Percentiles rank a stretch among this genome's conserved stretches.
Conservation (phyloP, 1,140 invertebrate species). For the Mercenaria mercenaria region DNA sequence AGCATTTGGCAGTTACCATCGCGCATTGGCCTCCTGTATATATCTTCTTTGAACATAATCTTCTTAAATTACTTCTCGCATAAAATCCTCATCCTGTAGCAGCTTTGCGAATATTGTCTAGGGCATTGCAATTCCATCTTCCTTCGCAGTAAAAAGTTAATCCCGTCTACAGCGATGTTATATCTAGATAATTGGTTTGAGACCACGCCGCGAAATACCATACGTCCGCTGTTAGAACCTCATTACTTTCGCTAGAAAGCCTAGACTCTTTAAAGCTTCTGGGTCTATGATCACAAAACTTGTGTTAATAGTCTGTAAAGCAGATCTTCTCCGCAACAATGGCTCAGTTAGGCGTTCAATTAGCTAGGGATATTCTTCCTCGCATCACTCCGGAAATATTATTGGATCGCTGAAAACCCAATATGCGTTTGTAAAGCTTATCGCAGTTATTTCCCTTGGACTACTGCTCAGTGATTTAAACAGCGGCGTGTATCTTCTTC, state of each 20-base stretch:
- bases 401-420: background rate
- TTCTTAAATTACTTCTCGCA: background rate
- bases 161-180: background rate
- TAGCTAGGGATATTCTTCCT: background rate
- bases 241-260: constrained; percentile 55
- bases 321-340: constrained; percentile 13
- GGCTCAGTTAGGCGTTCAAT: constrained; percentile 22
- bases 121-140: constrained; percentile 9
- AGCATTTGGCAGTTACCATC: no score
- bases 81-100: background rate
- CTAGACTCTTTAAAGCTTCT: constrained; percentile 48
- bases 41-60: no score
- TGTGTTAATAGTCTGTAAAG: constrained; percentile 51
- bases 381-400: background rate
- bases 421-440: background rate
- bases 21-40: no score
- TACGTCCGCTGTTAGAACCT: constrained; percentile 55
- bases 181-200: constrained; percentile 53
- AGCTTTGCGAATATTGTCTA: background rate
- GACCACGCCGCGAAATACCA: constrained; percentile 55
- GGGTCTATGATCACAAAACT: constrained; percentile 15
- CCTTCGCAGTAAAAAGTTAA: background rate
- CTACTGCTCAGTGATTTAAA: background rate
- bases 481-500: background rate
- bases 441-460: constrained; percentile 10